phyloP scores from a whole-genome alignment of 2,797 vertebrate genomes.

The Picus viridis region DNA sequence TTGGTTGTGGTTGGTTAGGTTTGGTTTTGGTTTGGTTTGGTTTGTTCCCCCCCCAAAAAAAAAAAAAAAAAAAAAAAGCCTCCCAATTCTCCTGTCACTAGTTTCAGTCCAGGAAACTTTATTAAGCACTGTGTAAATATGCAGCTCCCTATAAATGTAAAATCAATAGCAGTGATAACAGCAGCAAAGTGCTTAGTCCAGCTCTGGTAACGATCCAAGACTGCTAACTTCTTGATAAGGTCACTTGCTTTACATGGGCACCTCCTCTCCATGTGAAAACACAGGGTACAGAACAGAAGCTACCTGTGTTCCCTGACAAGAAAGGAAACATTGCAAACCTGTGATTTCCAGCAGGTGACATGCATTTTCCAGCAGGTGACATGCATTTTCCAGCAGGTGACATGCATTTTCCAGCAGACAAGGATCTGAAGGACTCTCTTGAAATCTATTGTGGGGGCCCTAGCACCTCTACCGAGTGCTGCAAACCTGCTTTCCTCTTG shows the following conservation, averaged over 20 bases:
- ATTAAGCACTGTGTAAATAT: conserved; percentile 66
- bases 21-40: background rate
- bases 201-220: conserved; percentile 24
- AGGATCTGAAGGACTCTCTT: background rate
- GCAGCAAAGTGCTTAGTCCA: conserved; percentile 43
- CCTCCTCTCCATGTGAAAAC: conserved; percentile 11
- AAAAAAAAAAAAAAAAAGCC: background rate
- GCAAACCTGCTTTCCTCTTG: background rate
- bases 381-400: no score
- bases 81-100: background rate
- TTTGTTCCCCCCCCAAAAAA: background rate
- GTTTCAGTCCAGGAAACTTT: conserved; percentile 58
- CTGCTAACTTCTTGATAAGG: conserved; percentile 45
- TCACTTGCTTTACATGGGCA: background rate
- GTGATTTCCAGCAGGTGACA: background rate
- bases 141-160: conserved; percentile 58
- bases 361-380: background rate
- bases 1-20: no score
- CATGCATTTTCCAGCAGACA: background rate
- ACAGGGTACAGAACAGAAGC: background rate
- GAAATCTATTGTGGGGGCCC: background rate
- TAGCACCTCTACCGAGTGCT: background rate
- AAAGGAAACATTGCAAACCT: background rate
- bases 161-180: conserved; percentile 63
- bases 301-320: background rate